These are phyloP conservation scores for Epinotia brunnichana DNA, from an alignment of 2,888 invertebrate species.

Conservation along the genomic window DNA sequence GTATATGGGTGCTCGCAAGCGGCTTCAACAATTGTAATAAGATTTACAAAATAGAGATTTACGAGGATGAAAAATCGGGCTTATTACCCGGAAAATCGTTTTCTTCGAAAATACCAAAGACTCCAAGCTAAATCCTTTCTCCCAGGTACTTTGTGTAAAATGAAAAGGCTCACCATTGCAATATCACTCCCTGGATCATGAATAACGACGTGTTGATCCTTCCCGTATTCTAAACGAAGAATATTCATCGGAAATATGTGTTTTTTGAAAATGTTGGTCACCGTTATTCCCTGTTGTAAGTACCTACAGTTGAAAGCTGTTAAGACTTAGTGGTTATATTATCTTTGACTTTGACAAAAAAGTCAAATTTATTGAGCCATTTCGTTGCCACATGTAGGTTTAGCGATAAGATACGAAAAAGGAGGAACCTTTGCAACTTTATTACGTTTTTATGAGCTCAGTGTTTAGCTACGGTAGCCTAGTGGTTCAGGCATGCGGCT, in stretches of 20 bases:
- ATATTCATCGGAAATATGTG: neutral
- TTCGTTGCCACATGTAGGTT: slow-evolving; percentile 4
- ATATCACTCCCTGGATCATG: neutral
- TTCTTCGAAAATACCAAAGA: too few species aligned
- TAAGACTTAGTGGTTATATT: too few species aligned
- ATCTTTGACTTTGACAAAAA: slow-evolving; percentile 2
- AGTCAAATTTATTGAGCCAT: slow-evolving; percentile 25
- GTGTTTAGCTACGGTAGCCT: too few species aligned
- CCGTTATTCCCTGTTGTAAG: slow-evolving; percentile 18
- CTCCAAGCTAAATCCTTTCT: too few species aligned
- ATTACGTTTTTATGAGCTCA: slow-evolving; percentile 31
- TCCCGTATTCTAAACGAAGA: neutral
- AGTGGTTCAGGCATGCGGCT: too few species aligned
- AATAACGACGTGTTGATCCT: neutral
- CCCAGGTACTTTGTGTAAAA: too few species aligned
- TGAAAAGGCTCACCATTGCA: neutral
- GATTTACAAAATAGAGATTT: too few species aligned
- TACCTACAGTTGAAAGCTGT: slow-evolving; percentile 22
- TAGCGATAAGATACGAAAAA: slow-evolving; percentile 32
- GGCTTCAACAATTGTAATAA: too few species aligned
- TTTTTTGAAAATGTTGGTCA: neutral
- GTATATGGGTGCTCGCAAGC: too few species aligned
- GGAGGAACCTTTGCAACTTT: slow-evolving; percentile 24
- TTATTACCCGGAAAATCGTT: too few species aligned
- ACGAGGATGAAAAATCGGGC: too few species aligned